Base-by-base conservation (phyloP, 2,888 invertebrate species). In the Linyphia triangularis region DNA sequence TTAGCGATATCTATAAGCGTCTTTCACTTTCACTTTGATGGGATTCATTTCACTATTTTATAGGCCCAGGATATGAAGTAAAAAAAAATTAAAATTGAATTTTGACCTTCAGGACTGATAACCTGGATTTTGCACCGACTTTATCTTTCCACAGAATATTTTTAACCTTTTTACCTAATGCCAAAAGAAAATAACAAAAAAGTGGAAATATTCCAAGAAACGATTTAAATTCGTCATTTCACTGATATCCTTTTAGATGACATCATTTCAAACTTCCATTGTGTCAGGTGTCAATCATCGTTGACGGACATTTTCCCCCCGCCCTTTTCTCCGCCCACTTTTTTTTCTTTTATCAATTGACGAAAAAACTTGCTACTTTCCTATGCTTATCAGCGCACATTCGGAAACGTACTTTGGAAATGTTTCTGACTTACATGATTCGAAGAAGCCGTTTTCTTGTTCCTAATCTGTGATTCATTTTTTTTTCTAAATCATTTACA, bases 211-310 rank as follows among this genome's bases (percentile, higher is more conserved):
- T 85, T 77, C 37, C 75, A 67, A 57, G 75, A 75, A 77, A 67
- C 65, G 84, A 85, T 85, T 85, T 77, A 75, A 85, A 85, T 85
- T 85, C 77, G 67, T 28, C 75, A 67, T 67, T 85, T 69, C 63
- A 16, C 84, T 85, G 84, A 85, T 85, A 85, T 67, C 69, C 77
- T 40, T 33, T 30, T 22, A 77, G 84, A 85, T 85, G 84, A 85
- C 84, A 85, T 85, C 84, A 77, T 85, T 85, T 77, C 75, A 77
- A 77, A 85, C 75, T 75, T 51, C 75, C 65, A 77, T 85, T 85
- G 84, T 85, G 77, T 69, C 84, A 85, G 65, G 75, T 85, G 84
- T 85, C 84, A 85, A 85, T 85, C 84, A 85, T 67, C 84, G 67
- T 69, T 85, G 84, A 85, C 84, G 43, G 84, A 77, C 83, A 83